Evolutionary conservation across 2,888 invertebrate species (phyloP), one percentile per base, ranked within the genome.

Genomic region (Adelphocoris suturalis): DNA sequence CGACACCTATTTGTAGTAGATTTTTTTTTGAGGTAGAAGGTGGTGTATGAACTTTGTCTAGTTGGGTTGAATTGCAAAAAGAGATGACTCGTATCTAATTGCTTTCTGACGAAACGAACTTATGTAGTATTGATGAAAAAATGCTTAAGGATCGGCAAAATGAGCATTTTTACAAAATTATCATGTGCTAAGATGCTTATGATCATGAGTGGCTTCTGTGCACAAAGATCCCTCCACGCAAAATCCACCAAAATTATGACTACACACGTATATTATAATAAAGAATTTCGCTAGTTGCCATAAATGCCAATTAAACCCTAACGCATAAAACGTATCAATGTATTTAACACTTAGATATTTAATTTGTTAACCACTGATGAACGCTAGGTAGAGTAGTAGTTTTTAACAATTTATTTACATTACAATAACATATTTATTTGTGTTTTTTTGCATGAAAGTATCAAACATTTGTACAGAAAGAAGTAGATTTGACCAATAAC

Each of bases 391-490:
- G 37, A 7, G 37, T 23, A 68, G 68, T 68, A 52, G 68, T 23
- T 23, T n/a, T n/a, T 68, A 68, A 68, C 68, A 19, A 19, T 19
- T 3, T 9, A 9, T 61, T 37, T 37, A 37, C 37, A 61, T 3
- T 61, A 61, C 61, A n/a, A 19, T 19, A 61, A 61, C 13, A 12
- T n/a, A n/a, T 23, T 23, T 0, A 23, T 27, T 19, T 23, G 23
- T n/a, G n/a, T 68, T 52, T 68, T 68, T 68, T 68, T 68, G 68
- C 68, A 68, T 68, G 68, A 27, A 61, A 61, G 5, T 19, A 68
- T 68, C 68, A 68, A 57, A 57, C 52, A n/a, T 57, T 14, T 68
- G 68, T 68, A 68, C 23, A 68, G 68, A 68, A 68, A 3, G 11
- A 68, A 68, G 68, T 68, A 68, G 68, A 68, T 68, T 68, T 23